phyloP scores from a whole-genome alignment of 1,140 invertebrate genomes.

The Papilio aristodemus region DNA sequence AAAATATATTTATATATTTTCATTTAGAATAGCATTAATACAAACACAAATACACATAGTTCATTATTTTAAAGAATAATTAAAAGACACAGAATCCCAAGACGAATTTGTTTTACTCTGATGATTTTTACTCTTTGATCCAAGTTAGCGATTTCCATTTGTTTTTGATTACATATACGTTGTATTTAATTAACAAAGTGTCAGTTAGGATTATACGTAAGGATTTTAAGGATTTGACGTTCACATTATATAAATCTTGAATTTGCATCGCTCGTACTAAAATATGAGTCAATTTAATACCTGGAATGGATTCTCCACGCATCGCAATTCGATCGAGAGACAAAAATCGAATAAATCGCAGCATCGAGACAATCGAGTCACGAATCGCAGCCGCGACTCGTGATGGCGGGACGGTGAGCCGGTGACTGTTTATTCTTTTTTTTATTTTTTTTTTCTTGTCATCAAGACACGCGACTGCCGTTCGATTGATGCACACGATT shows the following conservation, averaged over 20 bases:
- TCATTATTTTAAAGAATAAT: no score
- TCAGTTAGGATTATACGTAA: conserved; percentile 20
- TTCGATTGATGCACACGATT: conserved; percentile 24
- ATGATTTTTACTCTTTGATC: no score
- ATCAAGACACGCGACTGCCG: conserved; percentile 30
- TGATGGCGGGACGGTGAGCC: conserved; percentile 41
- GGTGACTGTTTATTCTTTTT: conserved; percentile 31
- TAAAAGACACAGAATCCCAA: no score
- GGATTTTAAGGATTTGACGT: not conserved
- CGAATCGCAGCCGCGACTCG: conserved; percentile 43
- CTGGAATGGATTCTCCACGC: conserved; percentile 43
- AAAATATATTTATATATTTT: not conserved
- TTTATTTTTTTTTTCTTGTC: conserved; percentile 42
- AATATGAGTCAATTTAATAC: conserved; percentile 47
- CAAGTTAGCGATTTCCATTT: no score
- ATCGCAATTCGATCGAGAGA: conserved; percentile 42
- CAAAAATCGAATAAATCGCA: conserved; percentile 54
- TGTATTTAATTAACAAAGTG: not conserved
- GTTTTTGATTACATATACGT: no score
- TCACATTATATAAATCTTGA: not conserved
- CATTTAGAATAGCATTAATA: not conserved
- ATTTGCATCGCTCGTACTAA: conserved; percentile 6
- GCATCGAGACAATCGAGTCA: conserved; percentile 56
- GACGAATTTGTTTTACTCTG: no score
- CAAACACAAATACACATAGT: no score